phyloP scores from a whole-genome alignment of 1,140 invertebrate genomes.

The Pararge aegeria region DNA sequence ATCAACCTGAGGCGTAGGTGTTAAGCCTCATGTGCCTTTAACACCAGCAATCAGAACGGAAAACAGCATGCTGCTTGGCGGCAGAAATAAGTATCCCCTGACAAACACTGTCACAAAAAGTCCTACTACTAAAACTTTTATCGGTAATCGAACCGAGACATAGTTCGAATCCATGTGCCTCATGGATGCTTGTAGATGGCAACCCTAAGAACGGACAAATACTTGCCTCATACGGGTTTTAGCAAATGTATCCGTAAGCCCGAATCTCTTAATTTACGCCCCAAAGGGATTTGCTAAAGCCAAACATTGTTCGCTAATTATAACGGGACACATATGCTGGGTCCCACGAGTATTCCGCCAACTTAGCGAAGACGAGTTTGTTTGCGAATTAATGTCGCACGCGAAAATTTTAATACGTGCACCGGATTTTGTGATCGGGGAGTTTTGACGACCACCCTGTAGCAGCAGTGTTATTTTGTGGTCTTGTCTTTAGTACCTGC shows the following conservation, averaged over 20 bases:
- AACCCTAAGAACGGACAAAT: slow-evolving; percentile 28
- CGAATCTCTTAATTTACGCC: slow-evolving; percentile 78
- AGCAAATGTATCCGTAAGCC: slow-evolving; percentile 70
- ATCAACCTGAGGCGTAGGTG: no score
- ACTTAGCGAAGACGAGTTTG: slow-evolving; percentile 57
- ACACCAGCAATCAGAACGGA: no score
- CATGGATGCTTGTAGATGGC: background rate
- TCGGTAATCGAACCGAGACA: no score
- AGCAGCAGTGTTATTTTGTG: no score
- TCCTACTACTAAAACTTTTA: no score
- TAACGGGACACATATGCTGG: slow-evolving; percentile 70
- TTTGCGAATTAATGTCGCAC: slow-evolving; percentile 19
- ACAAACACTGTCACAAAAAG: no score
- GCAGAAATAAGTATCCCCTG: no score
- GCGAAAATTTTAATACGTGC: slow-evolving; percentile 19
- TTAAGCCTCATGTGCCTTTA: no score
- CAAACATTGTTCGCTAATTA: slow-evolving; percentile 79
- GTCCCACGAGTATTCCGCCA: slow-evolving; percentile 67
- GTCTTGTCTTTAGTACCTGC: no score
- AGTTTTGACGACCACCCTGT: background rate
- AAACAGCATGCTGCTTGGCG: no score
- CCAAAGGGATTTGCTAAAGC: slow-evolving; percentile 77
- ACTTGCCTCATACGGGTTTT: slow-evolving; percentile 48
- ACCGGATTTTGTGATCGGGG: slow-evolving; percentile 7
- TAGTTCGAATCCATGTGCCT: background rate